Conservation (phyloP, 2,113 vertebrate genomes). For the Amazona vittata region DNA sequence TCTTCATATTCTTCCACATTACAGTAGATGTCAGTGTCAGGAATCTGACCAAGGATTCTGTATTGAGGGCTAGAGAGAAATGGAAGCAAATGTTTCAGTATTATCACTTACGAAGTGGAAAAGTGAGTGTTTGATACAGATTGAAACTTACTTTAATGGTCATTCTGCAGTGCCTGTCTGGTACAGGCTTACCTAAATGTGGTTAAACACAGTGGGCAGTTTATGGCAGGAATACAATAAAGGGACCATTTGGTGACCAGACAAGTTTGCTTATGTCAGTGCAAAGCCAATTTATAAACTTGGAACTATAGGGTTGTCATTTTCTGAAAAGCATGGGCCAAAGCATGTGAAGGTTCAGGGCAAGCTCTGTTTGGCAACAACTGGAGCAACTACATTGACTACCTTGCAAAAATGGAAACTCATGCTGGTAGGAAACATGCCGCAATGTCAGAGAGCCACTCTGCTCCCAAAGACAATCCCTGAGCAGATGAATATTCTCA, state of each 20-base stretch:
- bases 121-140: neutral
- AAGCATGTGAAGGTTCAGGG: neutral
- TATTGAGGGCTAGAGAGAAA: conserved; percentile 82
- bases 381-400: neutral
- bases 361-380: neutral
- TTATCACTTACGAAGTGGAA: neutral
- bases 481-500: neutral
- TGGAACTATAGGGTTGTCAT: neutral
- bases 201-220: neutral
- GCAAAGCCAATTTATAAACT: neutral
- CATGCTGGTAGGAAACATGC: neutral
- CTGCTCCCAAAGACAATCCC: neutral
- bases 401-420: neutral
- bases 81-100: neutral
- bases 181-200: neutral
- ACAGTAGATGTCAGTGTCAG: conserved; percentile 87
- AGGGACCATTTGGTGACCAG: neutral
- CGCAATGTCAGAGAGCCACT: neutral
- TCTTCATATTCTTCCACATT: conserved; percentile 89
- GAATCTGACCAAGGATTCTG: conserved; percentile 86
- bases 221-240: neutral
- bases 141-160: neutral
- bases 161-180: neutral
- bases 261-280: neutral
- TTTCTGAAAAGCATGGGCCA: neutral